Percentiles rank a stretch among this genome's conserved stretches.
phyloP scores from a whole-genome alignment of 2,113 vertebrate genomes.

The human region GRCh38 chr19:28892501-28893000 shows the following conservation, averaged over 20 bases:
- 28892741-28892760: not conserved
- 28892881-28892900: not conserved
- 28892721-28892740: not conserved
- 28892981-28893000: not conserved
- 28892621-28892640: not conserved
- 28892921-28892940: not conserved
- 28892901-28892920: not conserved
- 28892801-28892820: not conserved
- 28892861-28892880: not conserved
- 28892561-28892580: not conserved
- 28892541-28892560: not conserved
- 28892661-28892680: not conserved
- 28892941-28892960: not conserved
- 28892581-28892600: not conserved
- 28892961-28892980: not conserved
- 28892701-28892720: not conserved
- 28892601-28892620: not conserved
- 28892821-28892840: not conserved
- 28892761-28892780: not conserved
- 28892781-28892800: not conserved
- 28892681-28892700: not conserved
- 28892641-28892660: not conserved
- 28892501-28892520: not conserved
- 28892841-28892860: not conserved
- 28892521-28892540: not conserved